Evolutionary conservation across 1,140 invertebrate genomes (phyloP), one percentile per base, ranked within the genome.

Genomic region (Cardiocondyla obscurior): DNA sequence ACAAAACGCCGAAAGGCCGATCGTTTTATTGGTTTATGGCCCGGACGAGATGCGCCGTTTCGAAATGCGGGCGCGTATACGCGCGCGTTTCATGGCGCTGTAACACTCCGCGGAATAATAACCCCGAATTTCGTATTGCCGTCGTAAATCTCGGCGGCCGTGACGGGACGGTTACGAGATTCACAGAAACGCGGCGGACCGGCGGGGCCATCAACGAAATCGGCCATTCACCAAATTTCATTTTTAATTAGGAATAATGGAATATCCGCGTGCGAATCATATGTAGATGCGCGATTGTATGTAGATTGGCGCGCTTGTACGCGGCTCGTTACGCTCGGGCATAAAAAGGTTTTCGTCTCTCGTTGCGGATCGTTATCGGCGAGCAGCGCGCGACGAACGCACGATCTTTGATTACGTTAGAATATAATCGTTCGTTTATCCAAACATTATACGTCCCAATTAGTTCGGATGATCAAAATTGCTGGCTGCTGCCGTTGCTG

Each of bases 1-100:
- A 85, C 84, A 82, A 86, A 83, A 53, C 67, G 74, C 67, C 25
- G 42, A 65, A 81, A 58, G 58, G 82, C 90, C 89, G 89, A 90
- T 87, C 76, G 73, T 62, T 90, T 91, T 91, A 91, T 90, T 84
- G 82, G 81, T 91, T 91, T 90, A 91, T 79, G 62, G 65, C 85
- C 85, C 16, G 25, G 0, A 30, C 22, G 67, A 22, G 76, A 76
- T 53, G 33, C n/a, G n/a, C 58, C 33, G 55, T 64, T 55, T 70
- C 55, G 28, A 70, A n/a, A 49, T 60, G 28, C 28, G 25, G n/a
- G n/a, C 36, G 58, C 25, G 53, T 22, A 6, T 19, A 19, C n/a
- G n/a, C 12, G 46, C 16, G 14, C 30, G 14, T 70, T 81, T 39
- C 64, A 55, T 53, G 62, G 49, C 33, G 44, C 39, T 0, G 49